Evolutionary conservation across 2,888 invertebrate genomes (phyloP), one percentile per base, ranked within the genome.

Genomic region (Amphipoea lucens): DNA sequence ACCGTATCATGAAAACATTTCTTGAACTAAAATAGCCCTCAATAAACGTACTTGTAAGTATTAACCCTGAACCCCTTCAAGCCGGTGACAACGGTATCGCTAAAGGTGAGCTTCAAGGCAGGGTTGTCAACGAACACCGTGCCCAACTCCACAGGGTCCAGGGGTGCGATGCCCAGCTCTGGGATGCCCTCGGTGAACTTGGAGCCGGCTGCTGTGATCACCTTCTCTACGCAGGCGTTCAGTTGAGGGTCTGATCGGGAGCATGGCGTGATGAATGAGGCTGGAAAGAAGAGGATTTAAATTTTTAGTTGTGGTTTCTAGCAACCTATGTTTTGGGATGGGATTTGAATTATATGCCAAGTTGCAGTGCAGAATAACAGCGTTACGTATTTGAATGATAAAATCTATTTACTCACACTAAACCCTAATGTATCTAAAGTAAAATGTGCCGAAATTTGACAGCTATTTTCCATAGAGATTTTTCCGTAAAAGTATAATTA

Each of bases 91-190:
- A 96, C 94, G 0, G 97, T 96, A 70, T 97, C 96, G 2, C 93
- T 94, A 81, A 97, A 97, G 11, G 92, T 92, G 29, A 97, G 94
- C 78, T 95, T 96, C 66, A 97, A 89, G 0, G 97, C 94, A 0
- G 96, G 95, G 81, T 96, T 96, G 90, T 96, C 91, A 1, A 97
- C 95, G 12, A 94, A 91, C 42, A 97, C 94, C 2, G 93, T 96
- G 45, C 97, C 97, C 66, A 97, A 90, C 72, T 95, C 90, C 62
- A 96, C 95, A 0, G 97, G 97, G 91, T 97, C 97, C 74, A 97
- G 89, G 0, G 95, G 92, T 0, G 96, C 96, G 77, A 97, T 94
- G 81, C 96, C 96, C 83, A 97, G 91, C 90, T 93, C 96, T 5
- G 97, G 97, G 86, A 97, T 95, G 14, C 97, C 97, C 51, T 95